Evolutionary conservation across 2,888 invertebrate species (phyloP), one percentile per base, ranked within the genome.

Genomic region (Volucella inflata): DNA sequence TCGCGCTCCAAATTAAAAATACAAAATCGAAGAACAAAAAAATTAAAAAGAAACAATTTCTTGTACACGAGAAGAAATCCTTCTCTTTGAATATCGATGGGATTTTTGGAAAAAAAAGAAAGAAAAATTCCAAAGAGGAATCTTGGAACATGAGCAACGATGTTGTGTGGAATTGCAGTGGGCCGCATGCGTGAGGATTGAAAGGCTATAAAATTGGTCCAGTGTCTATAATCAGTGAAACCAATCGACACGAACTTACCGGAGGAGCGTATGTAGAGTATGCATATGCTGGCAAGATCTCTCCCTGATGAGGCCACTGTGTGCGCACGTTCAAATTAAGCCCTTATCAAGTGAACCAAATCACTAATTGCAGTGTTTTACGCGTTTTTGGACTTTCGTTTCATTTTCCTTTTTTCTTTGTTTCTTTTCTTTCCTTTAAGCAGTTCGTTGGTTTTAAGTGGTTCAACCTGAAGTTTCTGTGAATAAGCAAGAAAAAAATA

Each of bases 321-420:
- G 68, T 50, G 85, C 85, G 72, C 85, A 85, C 80, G 87, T 65
- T 81, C 87, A 87, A 87, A 87, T 87, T 87, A 90, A 90, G 89
- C 88, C 88, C 89, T 88, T 90, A 90, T 90, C 90, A 90, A 90
- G 90, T 90, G 90, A 90, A 90, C 90, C 90, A 90, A 90, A 90
- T 90, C 90, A 89, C 90, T 90, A 90, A 90, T 90, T 90, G 90
- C 72, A 87, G 81, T 87, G 81, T 87, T 87, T 85, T 85, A 85
- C 85, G 85, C 85, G 85, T 76, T 80, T 85, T 76, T 50, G 70
- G 84, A 75, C 71, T 85, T 71, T 75, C 70, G 71, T 76, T 80
- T 78, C 64, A 57, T 48, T 46, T 67, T 64, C 8, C 72, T 46
- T 70, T 30, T n/a, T 46, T 59, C 36, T 4, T 14, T 60, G 21